phyloP scores from a whole-genome alignment of 2,113 vertebrate species.

The Aldabrachelys gigantea region DNA sequence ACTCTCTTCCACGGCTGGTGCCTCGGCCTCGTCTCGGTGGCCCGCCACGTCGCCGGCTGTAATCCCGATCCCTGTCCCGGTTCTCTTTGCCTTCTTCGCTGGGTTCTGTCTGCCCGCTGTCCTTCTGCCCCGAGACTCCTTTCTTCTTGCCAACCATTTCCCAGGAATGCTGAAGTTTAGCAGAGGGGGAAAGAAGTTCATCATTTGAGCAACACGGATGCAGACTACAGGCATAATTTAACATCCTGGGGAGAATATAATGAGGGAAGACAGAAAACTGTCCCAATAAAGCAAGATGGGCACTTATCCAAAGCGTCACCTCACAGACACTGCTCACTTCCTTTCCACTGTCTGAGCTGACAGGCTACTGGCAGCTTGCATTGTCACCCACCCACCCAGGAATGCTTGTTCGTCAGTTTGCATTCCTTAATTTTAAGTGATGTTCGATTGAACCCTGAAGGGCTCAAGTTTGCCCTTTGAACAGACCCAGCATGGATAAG shows the following conservation, averaged over 20 bases:
- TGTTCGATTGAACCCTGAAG: not conserved
- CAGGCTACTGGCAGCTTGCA: not conserved
- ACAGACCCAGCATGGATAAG: no score
- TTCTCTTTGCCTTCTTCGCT: slow-evolving; percentile 95
- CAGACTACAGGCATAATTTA: not conserved
- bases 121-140: slow-evolving; percentile 94
- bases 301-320: not conserved
- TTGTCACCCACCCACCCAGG: no score
- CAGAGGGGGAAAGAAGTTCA: not conserved
- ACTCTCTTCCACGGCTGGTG: slow-evolving; percentile 93
- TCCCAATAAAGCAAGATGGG: not conserved
- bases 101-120: slow-evolving; percentile 86
- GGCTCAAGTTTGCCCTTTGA: not conserved
- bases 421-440: not conserved
- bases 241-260: not conserved
- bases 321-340: not conserved
- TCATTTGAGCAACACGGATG: accelerated
- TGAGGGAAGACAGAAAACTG: accelerated
- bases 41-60: slow-evolving; percentile 89
- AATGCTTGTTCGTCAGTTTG: not conserved
- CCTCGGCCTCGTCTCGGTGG: slow-evolving; percentile 88
- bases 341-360: not conserved
- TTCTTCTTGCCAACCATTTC: slow-evolving; percentile 99
- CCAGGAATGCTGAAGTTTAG: slow-evolving; percentile 90
- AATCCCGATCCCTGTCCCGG: slow-evolving; percentile 92